These are phyloP conservation scores for Schizaphis graminum DNA, from an alignment of 2,888 invertebrate species.

Conservation along the genomic window DNA sequence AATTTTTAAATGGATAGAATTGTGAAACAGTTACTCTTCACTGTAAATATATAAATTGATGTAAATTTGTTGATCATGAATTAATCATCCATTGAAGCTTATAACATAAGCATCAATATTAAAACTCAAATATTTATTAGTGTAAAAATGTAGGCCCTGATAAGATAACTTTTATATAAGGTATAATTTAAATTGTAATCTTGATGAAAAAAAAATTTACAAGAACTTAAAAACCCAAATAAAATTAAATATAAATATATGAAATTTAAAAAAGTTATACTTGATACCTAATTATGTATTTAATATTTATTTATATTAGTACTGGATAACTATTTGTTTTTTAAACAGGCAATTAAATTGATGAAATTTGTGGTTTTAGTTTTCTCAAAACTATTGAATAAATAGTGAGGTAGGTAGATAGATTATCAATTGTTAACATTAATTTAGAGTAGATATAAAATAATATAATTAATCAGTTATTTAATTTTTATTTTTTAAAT, in stretches of 20 bases:
- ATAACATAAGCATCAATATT: neutral
- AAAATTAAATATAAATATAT: neutral
- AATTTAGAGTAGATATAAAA: neutral
- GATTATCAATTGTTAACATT: neutral
- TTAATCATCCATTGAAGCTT: conserved; percentile 15
- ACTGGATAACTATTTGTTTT: neutral
- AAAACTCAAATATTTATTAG: conserved; percentile 33
- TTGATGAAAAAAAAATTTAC: neutral
- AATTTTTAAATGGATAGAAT: conserved; percentile 22
- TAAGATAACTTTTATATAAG: conserved; percentile 20
- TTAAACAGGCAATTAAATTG: neutral
- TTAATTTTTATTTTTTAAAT: neutral
- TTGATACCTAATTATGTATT: neutral
- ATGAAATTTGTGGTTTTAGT: neutral
- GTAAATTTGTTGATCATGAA: conserved; percentile 29
- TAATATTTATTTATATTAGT: neutral
- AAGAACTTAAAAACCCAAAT: neutral
- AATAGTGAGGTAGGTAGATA: neutral
- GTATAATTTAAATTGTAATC: neutral
- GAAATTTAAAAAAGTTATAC: neutral
- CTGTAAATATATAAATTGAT: conserved; percentile 4
- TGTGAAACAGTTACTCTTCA: neutral
- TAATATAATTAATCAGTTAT: neutral
- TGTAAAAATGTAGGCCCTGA: neutral
- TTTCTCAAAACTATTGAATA: neutral